Conservation (phyloP, 2,888 invertebrate species). For the Lasioglossum morio region DNA sequence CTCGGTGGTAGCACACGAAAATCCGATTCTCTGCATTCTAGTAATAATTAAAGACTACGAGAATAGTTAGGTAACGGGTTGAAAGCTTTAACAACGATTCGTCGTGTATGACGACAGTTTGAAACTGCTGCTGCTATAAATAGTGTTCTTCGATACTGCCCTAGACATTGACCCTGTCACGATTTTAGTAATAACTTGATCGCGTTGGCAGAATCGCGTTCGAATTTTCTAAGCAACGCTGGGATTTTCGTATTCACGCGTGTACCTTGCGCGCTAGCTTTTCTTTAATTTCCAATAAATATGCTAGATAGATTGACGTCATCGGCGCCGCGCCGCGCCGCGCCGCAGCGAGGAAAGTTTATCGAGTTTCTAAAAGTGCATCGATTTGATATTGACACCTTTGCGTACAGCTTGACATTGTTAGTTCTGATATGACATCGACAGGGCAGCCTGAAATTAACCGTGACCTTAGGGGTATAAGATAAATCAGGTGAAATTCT, state of each 20-base stretch:
- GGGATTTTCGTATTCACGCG: not conserved
- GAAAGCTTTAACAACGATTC: conserved; percentile 30
- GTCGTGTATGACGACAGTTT: conserved; percentile 32
- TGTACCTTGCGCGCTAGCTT: too few relatives aligned
- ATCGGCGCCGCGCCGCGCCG: too few relatives aligned
- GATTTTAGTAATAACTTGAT: not conserved
- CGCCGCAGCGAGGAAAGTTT: not conserved
- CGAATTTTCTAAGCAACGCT: not conserved
- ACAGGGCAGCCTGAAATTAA: conserved; percentile 33
- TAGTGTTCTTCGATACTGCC: conserved; percentile 38
- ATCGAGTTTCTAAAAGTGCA: not conserved
- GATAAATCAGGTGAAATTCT: conserved; percentile 40
- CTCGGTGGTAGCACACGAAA: not conserved
- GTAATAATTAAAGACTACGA: not conserved
- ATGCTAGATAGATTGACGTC: not conserved
- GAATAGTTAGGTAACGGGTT: not conserved
- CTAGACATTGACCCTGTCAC: conserved; percentile 53
- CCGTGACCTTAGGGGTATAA: conserved; percentile 55
- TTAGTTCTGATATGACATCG: conserved; percentile 4
- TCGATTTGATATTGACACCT: conserved; percentile 8
- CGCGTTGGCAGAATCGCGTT: not conserved
- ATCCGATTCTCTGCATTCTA: not conserved
- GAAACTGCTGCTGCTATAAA: conserved; percentile 38
- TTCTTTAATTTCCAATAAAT: not conserved
- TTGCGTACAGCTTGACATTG: conserved; percentile 15